Evolutionary conservation across 2,888 invertebrate genomes (phyloP).

Genomic region (Sarcophaga carnaria): DNA sequence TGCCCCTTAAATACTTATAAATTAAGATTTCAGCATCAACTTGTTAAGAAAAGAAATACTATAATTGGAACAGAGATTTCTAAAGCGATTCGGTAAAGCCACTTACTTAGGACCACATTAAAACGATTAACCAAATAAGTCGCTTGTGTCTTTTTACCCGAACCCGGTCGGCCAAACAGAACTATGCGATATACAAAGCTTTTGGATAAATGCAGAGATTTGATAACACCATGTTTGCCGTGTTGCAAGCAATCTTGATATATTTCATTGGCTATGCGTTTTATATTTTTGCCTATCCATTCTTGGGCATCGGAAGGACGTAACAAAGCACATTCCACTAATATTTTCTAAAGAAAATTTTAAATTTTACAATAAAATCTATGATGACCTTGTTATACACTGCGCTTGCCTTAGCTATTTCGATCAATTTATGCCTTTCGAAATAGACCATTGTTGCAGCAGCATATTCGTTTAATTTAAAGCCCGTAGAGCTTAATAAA

Average conservation of each 20-base stretch:
- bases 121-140: slow-evolving; percentile 82
- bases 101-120: slow-evolving; percentile 78
- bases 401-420: slow-evolving; percentile 74
- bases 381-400: no score
- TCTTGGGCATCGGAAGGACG: slow-evolving; percentile 71
- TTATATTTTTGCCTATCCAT: slow-evolving; percentile 76
- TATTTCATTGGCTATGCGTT: slow-evolving; percentile 73
- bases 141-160: slow-evolving; percentile 83
- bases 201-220: slow-evolving; percentile 73
- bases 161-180: slow-evolving; percentile 84
- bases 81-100: neutral
- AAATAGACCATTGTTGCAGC: slow-evolving; percentile 78
- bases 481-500: slow-evolving; percentile 71
- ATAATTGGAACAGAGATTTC: slow-evolving; percentile 74
- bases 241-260: slow-evolving; percentile 73
- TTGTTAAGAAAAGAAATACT: slow-evolving; percentile 44
- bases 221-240: slow-evolving; percentile 64
- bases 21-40: slow-evolving; percentile 77
- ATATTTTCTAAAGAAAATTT: slow-evolving; percentile 69
- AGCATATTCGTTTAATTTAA: slow-evolving; percentile 73
- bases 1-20: slow-evolving; percentile 73
- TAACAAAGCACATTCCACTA: slow-evolving; percentile 73
- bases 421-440: slow-evolving; percentile 78
- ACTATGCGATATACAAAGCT: slow-evolving; percentile 82
- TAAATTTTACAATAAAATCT: neutral